These are phyloP conservation scores for Drosophila arizonae DNA, from an alignment of 1,140 invertebrate genomes.

Conservation along the genomic window DNA sequence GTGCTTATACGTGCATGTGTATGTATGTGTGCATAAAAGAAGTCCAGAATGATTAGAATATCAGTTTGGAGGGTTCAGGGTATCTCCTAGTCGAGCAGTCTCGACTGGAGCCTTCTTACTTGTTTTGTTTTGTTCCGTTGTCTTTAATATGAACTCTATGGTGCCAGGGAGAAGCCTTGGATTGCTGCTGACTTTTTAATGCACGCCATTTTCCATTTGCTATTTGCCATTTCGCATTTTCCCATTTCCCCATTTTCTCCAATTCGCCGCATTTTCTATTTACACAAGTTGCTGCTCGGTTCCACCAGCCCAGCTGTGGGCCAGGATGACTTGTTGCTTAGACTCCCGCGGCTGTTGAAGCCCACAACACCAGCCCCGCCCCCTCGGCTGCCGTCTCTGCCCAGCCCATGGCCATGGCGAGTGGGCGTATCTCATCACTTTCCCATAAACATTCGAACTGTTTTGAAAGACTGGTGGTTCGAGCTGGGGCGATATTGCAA, in stretches of 20 bases:
- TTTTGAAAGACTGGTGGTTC: conserved; percentile 5
- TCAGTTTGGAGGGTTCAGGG: too few species aligned
- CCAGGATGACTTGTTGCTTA: conserved; percentile 72
- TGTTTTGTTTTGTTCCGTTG: conserved; percentile 20
- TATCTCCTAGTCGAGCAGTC: too few species aligned
- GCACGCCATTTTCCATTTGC: conserved; percentile 44
- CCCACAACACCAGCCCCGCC: neutral
- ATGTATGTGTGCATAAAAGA: too few species aligned
- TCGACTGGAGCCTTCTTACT: too few species aligned
- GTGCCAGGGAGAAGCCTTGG: conserved; percentile 41
- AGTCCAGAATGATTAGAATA: too few species aligned
- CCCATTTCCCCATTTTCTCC: conserved; percentile 11
- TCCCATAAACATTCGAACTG: conserved; percentile 67
- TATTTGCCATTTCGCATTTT: conserved; percentile 23
- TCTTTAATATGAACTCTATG: conserved; percentile 43
- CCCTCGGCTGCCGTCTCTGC: neutral
- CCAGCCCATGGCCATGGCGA: conserved; percentile 10
- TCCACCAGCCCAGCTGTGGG: conserved; percentile 30
- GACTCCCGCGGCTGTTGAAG: neutral
- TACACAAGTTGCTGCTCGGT: conserved; percentile 35
- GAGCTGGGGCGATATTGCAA: conserved; percentile 65
- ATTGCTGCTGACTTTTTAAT: conserved; percentile 26
- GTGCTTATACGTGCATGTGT: too few species aligned
- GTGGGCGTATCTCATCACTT: conserved; percentile 73
- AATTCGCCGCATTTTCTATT: conserved; percentile 42